A percentile compares a stretch with the other conserved stretches of the same genome.
Evolutionary conservation across 2,888 invertebrate genomes (phyloP).

Genomic region (Ditula angustiorana): DNA sequence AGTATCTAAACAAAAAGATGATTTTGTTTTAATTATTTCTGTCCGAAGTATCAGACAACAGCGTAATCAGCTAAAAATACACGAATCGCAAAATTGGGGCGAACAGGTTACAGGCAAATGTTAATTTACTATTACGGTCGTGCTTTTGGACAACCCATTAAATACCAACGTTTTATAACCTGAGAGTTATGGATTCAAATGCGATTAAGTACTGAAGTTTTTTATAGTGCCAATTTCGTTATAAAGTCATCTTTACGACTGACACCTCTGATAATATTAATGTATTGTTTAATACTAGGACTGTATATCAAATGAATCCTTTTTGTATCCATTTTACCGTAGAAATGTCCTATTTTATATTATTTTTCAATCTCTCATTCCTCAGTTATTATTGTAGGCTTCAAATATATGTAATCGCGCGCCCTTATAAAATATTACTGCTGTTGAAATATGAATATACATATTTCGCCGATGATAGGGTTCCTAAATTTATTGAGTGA

Average conservation of each 20-base stretch:
- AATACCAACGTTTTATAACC: neutral
- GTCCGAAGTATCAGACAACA: neutral
- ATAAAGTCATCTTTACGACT: neutral
- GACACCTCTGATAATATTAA: too few relatives aligned
- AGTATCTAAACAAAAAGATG: constrained; percentile 13
- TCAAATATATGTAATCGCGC: too few relatives aligned
- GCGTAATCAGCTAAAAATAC: neutral
- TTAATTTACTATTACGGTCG: neutral
- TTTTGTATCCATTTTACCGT: too few relatives aligned
- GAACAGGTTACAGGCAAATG: neutral
- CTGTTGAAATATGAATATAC: too few relatives aligned
- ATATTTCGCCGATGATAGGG: too few relatives aligned
- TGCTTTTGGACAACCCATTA: neutral
- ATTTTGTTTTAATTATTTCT: neutral
- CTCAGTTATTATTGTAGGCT: too few relatives aligned
- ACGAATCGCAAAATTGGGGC: neutral
- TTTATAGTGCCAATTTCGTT: neutral
- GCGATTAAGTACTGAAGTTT: neutral
- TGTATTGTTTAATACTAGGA: too few relatives aligned
- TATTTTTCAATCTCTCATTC: too few relatives aligned
- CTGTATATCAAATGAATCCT: too few relatives aligned
- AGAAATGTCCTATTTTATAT: too few relatives aligned
- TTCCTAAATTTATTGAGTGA: too few relatives aligned
- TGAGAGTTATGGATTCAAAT: neutral
- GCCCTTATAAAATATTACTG: too few relatives aligned